A percentile compares a stretch with the other conserved stretches of the same genome.
Conservation (phyloP, 2,113 vertebrate species). For the Myiagra hebetior region DNA sequence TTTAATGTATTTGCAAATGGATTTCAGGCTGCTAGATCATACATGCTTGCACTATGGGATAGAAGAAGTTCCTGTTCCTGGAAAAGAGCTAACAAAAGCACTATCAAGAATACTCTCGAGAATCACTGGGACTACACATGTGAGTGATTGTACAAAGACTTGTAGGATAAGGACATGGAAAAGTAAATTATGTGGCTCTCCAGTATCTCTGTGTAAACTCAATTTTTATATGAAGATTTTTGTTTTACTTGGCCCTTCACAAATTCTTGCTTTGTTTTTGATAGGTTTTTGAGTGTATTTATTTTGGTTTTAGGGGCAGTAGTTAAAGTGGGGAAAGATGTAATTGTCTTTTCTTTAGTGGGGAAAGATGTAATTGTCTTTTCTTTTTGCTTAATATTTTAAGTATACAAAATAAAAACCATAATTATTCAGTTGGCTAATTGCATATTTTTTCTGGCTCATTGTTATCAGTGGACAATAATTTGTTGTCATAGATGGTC, state of each 20-base stretch:
- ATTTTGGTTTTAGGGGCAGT: conserved; percentile 20
- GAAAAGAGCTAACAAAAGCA: conserved; percentile 43
- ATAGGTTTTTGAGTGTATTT: conserved; percentile 35
- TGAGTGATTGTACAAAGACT: background rate
- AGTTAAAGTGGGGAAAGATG: conserved; percentile 17
- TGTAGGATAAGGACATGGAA: conserved; percentile 12
- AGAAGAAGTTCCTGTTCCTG: background rate
- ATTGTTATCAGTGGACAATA: background rate
- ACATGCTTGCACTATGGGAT: background rate
- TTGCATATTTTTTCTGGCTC: conserved; percentile 32
- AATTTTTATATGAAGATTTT: background rate
- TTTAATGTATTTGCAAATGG: conserved; percentile 2
- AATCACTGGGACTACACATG: background rate
- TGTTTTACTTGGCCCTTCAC: conserved; percentile 30
- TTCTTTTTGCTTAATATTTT: conserved; percentile 30
- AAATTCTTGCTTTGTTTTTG: conserved; percentile 18
- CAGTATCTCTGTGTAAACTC: conserved; percentile 19
- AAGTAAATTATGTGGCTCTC: conserved; percentile 15
- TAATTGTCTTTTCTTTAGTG: conserved; percentile 17
- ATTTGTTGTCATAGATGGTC: conserved; percentile 24
- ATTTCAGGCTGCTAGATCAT: background rate
- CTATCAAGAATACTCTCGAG: background rate
- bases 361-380: conserved; percentile 7
- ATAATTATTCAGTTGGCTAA: conserved; percentile 43
- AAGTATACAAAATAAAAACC: background rate